Conservation (phyloP, 2,888 invertebrate species). For the Drosophila villosipedis region DNA sequence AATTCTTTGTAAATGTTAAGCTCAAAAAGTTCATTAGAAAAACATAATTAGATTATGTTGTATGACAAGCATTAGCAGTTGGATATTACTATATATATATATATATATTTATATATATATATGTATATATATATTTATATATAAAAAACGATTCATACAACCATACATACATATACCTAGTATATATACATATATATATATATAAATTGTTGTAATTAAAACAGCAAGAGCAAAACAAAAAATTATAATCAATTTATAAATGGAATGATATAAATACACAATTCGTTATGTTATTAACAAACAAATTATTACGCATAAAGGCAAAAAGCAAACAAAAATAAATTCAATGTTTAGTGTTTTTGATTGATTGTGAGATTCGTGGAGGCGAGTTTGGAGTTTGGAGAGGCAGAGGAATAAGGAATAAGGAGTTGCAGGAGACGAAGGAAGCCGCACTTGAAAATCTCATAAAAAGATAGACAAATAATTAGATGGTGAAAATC, state of each 20-base stretch:
- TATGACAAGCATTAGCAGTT: conserved; percentile 71
- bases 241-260: conserved; percentile 56
- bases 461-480: conserved; percentile 80
- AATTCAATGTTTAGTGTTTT: conserved; percentile 74
- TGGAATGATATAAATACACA: conserved; percentile 59
- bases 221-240: conserved; percentile 26
- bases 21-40: conserved; percentile 78
- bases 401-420: neutral
- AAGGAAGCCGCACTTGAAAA: conserved; percentile 44
- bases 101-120: conserved; percentile 34
- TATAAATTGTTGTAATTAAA: conserved; percentile 80
- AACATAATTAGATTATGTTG: conserved; percentile 80
- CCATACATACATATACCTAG: conserved; percentile 65
- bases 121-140: conserved; percentile 56
- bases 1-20: conserved; percentile 80
- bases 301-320: conserved; percentile 69
- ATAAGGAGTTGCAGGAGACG: conserved; percentile 11
- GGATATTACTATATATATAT: conserved; percentile 66
- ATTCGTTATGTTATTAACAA: conserved; percentile 66
- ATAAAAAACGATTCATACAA: conserved; percentile 50
- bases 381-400: conserved; percentile 7
- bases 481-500: conserved; percentile 71
- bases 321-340: conserved; percentile 46
- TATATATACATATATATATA: conserved; percentile 64
- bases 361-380: conserved; percentile 58